Evolutionary conservation across 92 coral and sea anemone genomes (phyloP), one percentile per base, ranked within the genome.

Genomic region (Actinostola sp.): DNA sequence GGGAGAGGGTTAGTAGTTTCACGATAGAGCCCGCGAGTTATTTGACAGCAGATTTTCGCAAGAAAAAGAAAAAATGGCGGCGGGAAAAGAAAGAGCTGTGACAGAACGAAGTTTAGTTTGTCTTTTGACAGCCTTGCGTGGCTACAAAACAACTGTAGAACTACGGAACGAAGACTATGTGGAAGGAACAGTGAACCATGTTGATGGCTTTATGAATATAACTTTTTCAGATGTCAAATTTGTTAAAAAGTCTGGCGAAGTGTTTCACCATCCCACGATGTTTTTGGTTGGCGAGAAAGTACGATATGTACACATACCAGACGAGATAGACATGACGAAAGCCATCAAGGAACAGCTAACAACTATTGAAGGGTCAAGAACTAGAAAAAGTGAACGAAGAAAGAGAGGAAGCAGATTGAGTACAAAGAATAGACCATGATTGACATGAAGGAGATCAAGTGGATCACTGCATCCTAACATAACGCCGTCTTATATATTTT

Each of bases 231-330:
- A 80, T 28, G 97, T 86, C 13, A 84, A 89, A 74, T 89, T 95
- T 61, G 84, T 91, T 2, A 86, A 80, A 45, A 66, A 84, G 50
- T 80, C 55, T 46, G 84, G 88, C 14, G 87, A 90, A 19, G 87
- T 71, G 2, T 60, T 88, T 59, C 67, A 73, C 24, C 84, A 85
- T 63, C 86, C 91, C 1, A 82, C 83, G 10, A 79, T 95, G 92
- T 89, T 91, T 80, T 72, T 95, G 41, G 85, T 88, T 43, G 99
- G 97, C 45, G 82, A 84, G 49, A 93, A 95, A 72, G 81, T 95
- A 30, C 89, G 99, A 26, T 95, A 82, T 54, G 97, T 95, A 56
- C 99, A 91, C 14, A 95, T 95, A 67, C 99, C 99, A 0, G 99
- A 95, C 70, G 91, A 81, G 71, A 95, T 95, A 38, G 92, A 87